Percentiles rank a stretch among this genome's conserved stretches.
These are phyloP conservation scores for Bergia sp. DNA, from an alignment of 92 coral and sea anemone species.

Conservation along the genomic window DNA sequence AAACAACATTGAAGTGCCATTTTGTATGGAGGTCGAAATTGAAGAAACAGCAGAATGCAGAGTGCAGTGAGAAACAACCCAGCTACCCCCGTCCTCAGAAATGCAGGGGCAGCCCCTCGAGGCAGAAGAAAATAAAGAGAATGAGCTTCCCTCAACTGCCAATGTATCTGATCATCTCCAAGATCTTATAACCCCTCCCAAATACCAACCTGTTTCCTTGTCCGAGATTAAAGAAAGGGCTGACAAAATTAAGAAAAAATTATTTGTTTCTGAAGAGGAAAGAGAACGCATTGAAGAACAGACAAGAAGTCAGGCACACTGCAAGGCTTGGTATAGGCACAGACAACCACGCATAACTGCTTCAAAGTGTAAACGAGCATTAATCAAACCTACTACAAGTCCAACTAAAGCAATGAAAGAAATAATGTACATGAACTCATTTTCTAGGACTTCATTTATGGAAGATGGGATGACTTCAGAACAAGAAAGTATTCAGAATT, in stretches of 20 bases:
- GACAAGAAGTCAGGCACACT: slow-evolving; percentile 34
- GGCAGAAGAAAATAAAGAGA: background rate
- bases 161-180: background rate
- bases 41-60: too few relatives aligned
- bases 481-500: slow-evolving; percentile 31
- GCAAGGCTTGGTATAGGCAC: slow-evolving; percentile 46
- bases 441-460: slow-evolving; percentile 33
- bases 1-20: too few relatives aligned
- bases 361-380: slow-evolving; percentile 49
- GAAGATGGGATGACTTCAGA: slow-evolving; percentile 46
- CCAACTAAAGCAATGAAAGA: slow-evolving; percentile 46
- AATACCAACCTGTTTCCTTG: slow-evolving; percentile 26
- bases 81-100: too few relatives aligned
- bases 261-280: slow-evolving; percentile 30
- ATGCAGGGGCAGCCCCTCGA: too few relatives aligned
- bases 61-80: too few relatives aligned
- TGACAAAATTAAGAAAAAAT: slow-evolving; percentile 30
- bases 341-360: slow-evolving; percentile 49
- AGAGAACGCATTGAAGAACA: slow-evolving; percentile 30
- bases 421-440: slow-evolving; percentile 35
- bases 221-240: slow-evolving; percentile 42
- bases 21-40: too few relatives aligned
- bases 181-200: slow-evolving; percentile 10
- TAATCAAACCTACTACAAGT: slow-evolving; percentile 41
- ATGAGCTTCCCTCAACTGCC: too few relatives aligned